Evolutionary conservation across 2,888 invertebrate species (phyloP).

Genomic region (Cataglyphis livida): DNA sequence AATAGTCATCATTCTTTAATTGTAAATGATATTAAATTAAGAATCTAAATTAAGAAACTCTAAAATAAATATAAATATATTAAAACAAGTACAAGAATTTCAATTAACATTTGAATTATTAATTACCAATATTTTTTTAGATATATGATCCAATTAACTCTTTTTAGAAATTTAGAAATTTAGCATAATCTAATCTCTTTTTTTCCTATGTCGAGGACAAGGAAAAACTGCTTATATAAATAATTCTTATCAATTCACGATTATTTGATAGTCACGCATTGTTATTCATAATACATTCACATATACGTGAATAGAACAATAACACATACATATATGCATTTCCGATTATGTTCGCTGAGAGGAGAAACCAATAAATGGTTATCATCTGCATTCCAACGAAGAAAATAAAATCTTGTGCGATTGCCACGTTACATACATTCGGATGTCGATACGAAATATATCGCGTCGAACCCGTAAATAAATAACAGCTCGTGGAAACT

Average conservation of each 20-base stretch:
- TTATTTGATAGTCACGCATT: not conserved
- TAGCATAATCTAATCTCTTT: not conserved
- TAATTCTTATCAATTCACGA: not conserved
- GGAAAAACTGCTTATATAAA: not conserved
- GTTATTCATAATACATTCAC: no score
- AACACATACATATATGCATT: not conserved
- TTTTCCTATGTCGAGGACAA: not conserved
- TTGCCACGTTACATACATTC: constrained; percentile 37
- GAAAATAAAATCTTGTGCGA: constrained; percentile 19
- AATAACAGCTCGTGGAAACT: constrained; percentile 64
- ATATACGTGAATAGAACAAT: not conserved
- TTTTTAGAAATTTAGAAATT: not conserved
- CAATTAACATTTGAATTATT: not conserved
- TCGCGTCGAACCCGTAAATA: constrained; percentile 57
- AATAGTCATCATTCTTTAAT: not conserved
- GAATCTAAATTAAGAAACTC: not conserved
- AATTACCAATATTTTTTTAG: constrained; percentile 6
- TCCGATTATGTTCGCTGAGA: not conserved
- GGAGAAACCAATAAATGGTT: not conserved
- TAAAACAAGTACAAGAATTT: not conserved
- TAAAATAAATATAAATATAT: not conserved
- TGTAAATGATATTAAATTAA: not conserved
- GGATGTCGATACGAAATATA: constrained; percentile 35
- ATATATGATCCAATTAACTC: constrained; percentile 4
- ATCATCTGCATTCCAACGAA: constrained; percentile 12